Evolutionary conservation across 2,797 vertebrate species (phyloP).

Genomic region (Siniperca obscura): DNA sequence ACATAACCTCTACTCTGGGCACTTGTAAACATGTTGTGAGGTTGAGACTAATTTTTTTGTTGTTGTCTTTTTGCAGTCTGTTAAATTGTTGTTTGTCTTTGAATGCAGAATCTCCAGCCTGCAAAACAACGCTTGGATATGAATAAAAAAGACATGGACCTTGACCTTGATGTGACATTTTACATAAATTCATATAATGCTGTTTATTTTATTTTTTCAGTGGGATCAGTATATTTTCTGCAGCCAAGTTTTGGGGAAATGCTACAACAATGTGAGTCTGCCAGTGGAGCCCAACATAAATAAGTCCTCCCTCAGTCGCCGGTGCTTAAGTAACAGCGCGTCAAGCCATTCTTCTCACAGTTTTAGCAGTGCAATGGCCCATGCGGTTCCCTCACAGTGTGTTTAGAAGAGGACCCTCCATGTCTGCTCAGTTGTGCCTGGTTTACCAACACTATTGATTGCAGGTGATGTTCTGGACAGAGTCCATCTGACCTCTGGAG

Average conservation of each 20-base stretch:
- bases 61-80: neutral
- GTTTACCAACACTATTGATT: constrained; percentile 88
- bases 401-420: constrained; percentile 83
- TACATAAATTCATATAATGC: neutral
- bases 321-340: constrained; percentile 64
- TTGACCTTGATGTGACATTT: constrained; percentile 8
- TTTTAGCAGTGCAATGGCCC: constrained; percentile 86
- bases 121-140: neutral
- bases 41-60: neutral
- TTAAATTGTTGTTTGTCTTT: neutral
- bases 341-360: constrained; percentile 76
- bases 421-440: constrained; percentile 84
- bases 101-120: neutral
- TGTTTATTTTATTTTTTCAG: neutral
- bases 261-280: constrained; percentile 18
- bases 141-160: neutral
- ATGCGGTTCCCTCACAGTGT: constrained; percentile 82
- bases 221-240: neutral
- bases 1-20: neutral
- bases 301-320: constrained; percentile 56
- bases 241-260: neutral
- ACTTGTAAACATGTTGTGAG: neutral
- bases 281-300: constrained; percentile 57
- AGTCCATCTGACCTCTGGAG: constrained; percentile 88
- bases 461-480: constrained; percentile 87